Evolutionary conservation across 2,797 vertebrate species (phyloP).

Genomic region (Nyctibius grandis): DNA sequence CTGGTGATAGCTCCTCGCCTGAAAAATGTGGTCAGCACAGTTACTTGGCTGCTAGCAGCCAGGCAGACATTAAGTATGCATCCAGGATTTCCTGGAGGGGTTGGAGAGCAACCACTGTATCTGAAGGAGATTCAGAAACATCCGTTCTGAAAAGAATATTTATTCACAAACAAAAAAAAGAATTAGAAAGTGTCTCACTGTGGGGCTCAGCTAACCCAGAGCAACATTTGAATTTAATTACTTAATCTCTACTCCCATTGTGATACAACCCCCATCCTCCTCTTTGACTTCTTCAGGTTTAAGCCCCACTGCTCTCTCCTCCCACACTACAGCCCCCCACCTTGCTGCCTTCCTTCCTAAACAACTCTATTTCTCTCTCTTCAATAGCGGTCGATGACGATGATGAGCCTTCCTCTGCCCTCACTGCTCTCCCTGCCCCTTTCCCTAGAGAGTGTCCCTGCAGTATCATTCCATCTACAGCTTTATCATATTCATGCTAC

Average conservation of each 20-base stretch:
- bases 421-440: neutral
- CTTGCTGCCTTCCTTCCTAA: neutral
- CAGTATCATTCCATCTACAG: neutral
- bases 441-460: neutral
- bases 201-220: neutral
- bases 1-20: neutral
- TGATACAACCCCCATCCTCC: neutral
- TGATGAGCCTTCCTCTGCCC: neutral
- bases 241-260: neutral
- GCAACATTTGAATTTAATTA: neutral
- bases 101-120: neutral
- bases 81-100: neutral
- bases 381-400: accelerated
- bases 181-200: neutral
- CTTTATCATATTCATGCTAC: neutral
- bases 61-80: neutral
- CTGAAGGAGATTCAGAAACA: neutral
- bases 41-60: neutral
- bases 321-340: neutral
- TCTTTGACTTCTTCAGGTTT: neutral
- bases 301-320: neutral
- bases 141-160: neutral
- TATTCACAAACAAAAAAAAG: neutral
- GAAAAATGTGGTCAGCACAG: neutral
- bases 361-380: neutral